A percentile compares a stretch with the other conserved stretches of the same genome.
These are phyloP conservation scores for Agrotis ipsilon DNA, from an alignment of 2,888 invertebrate genomes.

Conservation along the genomic window DNA sequence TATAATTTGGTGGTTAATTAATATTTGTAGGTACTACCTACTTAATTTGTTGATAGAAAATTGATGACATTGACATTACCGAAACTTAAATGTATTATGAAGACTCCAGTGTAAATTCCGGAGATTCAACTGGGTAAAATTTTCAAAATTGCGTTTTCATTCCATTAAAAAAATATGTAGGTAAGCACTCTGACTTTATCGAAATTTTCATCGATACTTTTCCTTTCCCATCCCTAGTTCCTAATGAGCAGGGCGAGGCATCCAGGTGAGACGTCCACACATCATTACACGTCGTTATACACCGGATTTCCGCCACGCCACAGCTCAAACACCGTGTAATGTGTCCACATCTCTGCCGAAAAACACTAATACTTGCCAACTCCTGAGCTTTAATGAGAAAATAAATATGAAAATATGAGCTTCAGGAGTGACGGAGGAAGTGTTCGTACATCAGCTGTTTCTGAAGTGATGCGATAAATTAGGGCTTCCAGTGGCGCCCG, in stretches of 20 bases:
- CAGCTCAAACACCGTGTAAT: conserved; percentile 84
- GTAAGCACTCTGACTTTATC: neutral
- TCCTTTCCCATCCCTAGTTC: conserved; percentile 63
- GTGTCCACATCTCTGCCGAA: conserved; percentile 58
- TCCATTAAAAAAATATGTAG: too few species aligned
- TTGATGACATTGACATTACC: too few species aligned
- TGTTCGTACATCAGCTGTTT: conserved; percentile 39
- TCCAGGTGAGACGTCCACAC: conserved; percentile 89
- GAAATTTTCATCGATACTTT: conserved; percentile 2
- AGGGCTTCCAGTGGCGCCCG: conserved; percentile 42
- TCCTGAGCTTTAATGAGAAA: conserved; percentile 46
- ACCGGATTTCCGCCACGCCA: conserved; percentile 85
- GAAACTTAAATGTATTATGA: too few species aligned
- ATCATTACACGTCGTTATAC: conserved; percentile 83
- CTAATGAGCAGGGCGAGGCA: conserved; percentile 79
- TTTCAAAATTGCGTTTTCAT: too few species aligned
- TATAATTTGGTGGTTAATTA: too few species aligned
- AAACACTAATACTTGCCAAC: conserved; percentile 60
- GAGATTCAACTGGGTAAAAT: too few species aligned
- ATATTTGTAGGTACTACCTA: too few species aligned
- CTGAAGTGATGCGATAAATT: conserved; percentile 44
- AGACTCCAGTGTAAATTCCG: too few species aligned
- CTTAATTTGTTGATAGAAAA: too few species aligned
- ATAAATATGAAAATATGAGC: conserved; percentile 51
- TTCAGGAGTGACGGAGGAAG: conserved; percentile 32